Conservation (phyloP, 2,113 vertebrate species). For the Picathartes gymnocephalus region DNA sequence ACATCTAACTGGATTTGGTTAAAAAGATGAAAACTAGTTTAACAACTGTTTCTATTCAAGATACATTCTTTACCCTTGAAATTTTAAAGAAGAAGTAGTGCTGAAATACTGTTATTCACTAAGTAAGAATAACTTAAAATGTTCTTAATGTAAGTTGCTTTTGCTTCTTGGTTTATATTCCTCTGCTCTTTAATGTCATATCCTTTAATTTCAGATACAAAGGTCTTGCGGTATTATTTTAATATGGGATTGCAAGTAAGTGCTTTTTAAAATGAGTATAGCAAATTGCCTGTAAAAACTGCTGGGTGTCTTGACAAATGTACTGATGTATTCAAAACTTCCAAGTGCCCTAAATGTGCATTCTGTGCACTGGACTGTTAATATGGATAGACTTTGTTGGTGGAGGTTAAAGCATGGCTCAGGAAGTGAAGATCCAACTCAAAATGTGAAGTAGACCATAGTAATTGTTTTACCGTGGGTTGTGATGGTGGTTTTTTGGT, state of each 20-base stretch:
- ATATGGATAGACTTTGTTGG: background rate
- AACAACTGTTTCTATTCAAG: background rate
- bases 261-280: background rate
- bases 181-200: background rate
- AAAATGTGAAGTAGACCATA: background rate
- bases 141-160: background rate
- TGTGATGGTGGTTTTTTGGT: background rate
- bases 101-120: background rate
- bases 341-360: background rate
- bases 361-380: background rate
- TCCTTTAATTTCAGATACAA: conserved; percentile 81
- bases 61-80: background rate
- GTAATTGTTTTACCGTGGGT: background rate
- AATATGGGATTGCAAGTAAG: conserved; percentile 94
- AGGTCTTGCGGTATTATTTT: conserved; percentile 92
- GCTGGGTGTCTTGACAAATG: background rate
- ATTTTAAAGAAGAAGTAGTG: background rate
- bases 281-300: background rate
- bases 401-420: background rate
- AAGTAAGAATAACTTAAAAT: background rate
- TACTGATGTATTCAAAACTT: background rate
- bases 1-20: background rate
- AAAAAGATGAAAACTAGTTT: background rate
- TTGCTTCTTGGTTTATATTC: background rate
- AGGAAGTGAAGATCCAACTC: background rate